Evolutionary conservation across 2,888 invertebrate species (phyloP), one percentile per base, ranked within the genome.

Genomic region (Odontocerum albicorne): DNA sequence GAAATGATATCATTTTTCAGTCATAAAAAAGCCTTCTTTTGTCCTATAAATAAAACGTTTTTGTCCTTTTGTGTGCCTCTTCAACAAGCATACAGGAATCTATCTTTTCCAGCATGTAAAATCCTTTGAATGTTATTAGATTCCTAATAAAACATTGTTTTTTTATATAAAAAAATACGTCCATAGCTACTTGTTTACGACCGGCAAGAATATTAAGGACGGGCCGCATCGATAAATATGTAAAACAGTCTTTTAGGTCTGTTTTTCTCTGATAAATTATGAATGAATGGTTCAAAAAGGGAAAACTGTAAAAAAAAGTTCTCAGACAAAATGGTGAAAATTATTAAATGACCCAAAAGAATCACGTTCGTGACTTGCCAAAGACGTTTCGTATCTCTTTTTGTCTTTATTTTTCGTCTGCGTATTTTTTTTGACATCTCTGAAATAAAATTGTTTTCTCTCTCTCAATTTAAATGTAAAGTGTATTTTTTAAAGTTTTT

Each of bases 171-270:
- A 44, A 44, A 44, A n/a, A n/a, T n/a, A n/a, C n/a, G n/a, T n/a
- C n/a, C n/a, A n/a, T 1, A 31, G 43, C 43, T 44, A 44, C 45
- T 46, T 46, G 12, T 46, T 33, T 19, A 32, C 21, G 17, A 32
- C 7, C 33, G 8, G 4, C 19, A 16, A 20, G 12, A 31, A 50
- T 42, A 19, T 21, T 16, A 40, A 17, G 50, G 21, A 31, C 13
- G 32, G 44, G 13, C 49, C 44, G 31, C 50, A 44, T 50, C 50
- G 44, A 55, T 55, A 55, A 55, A 55, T 49, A 55, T 55, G 55
- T 43, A 49, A 55, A 55, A 15, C 49, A 45, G 55, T 15, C 27
- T 31, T 35, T 20, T 20, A 16, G 21, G 13, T 17, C 33, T 15
- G 33, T 46, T 42, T 43, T 20, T 27, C 20, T 17, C 16, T 12